A percentile compares a stretch with the other conserved stretches of the same genome.
phyloP scores from a whole-genome alignment of 2,888 invertebrate species.

The Sphaeridia pumilis region DNA sequence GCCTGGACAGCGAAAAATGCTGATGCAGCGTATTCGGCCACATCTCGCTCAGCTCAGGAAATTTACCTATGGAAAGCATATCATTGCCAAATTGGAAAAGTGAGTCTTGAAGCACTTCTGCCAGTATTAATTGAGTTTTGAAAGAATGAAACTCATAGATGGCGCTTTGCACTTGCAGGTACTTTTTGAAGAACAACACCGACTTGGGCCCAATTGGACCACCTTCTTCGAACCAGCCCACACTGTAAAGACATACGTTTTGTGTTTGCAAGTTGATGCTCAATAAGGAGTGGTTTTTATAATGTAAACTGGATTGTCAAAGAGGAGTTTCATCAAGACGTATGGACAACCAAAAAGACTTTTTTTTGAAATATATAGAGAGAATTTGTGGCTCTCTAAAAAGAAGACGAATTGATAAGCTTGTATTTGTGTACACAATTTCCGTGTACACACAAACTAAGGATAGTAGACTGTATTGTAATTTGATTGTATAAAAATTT shows the following conservation, averaged over 20 bases:
- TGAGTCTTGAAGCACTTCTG: constrained; percentile 42
- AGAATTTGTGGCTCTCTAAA: constrained; percentile 28
- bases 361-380: neutral
- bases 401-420: no score
- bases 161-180: constrained; percentile 21
- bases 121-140: no score
- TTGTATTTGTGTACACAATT: no score
- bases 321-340: constrained; percentile 18
- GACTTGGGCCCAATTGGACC: constrained; percentile 34
- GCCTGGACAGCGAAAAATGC: constrained; percentile 89
- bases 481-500: no score
- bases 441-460: no score
- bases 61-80: constrained; percentile 99
- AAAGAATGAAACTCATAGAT: no score
- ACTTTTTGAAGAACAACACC: constrained; percentile 36
- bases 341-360: neutral
- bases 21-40: constrained; percentile 90
- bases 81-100: constrained; percentile 94
- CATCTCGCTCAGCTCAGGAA: constrained; percentile 93
- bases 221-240: constrained; percentile 33
- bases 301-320: no score
- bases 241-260: constrained; percentile 35
- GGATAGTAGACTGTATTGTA: no score
- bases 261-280: no score
- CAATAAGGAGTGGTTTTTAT: no score